Base-by-base conservation (phyloP, 2,888 invertebrate genomes). In the Orchestes rusci region DNA sequence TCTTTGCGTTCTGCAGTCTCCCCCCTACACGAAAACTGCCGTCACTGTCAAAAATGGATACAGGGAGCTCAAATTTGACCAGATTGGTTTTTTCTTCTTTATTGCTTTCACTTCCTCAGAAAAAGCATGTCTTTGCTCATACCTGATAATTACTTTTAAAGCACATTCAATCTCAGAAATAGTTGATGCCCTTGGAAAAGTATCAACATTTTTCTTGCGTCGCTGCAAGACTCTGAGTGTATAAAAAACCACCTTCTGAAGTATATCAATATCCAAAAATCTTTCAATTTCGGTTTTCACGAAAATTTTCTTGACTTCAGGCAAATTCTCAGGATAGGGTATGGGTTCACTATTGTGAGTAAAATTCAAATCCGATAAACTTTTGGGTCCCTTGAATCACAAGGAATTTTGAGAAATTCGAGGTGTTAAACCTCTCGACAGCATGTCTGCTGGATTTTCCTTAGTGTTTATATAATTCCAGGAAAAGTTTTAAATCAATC, bases 1-100 rank as follows among this genome's bases (percentile, higher is more conserved):
- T n/a, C 4, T 39, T 17, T 18, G 50, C 34, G 38, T 50, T 33
- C n/a, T 50, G 43, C 16, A 50, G 35, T 30, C 50, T 50, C 12
- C 44, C 41, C 27, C 41, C 41, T 16, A 41, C 34, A 7, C 41
- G 33, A 23, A 41, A 28, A 7, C 45, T 15, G 8, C 29, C 13
- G n/a, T 34, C 30, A 17, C 30, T 40, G 12, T 46, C 42, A 16
- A 43, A 43, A 43, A 46, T n/a, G 46, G 42, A 31, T 7, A 16
- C 4, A 46, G 29, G 37, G n/a, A 28, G 13, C 18, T 46, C 17
- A 46, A 27, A 36, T 43, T 23, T n/a, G 34, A 34, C 17, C 30
- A 18, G 4, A 41, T 27, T 8, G 33, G 34, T 30, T 30, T 8
- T 10, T 30, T 30, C 5, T 30, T 30, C 5, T 30, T 30, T 13